Evolutionary conservation across 1,140 invertebrate genomes (phyloP), one percentile per base, ranked within the genome.

Genomic region (Semibalanus balanoides): DNA sequence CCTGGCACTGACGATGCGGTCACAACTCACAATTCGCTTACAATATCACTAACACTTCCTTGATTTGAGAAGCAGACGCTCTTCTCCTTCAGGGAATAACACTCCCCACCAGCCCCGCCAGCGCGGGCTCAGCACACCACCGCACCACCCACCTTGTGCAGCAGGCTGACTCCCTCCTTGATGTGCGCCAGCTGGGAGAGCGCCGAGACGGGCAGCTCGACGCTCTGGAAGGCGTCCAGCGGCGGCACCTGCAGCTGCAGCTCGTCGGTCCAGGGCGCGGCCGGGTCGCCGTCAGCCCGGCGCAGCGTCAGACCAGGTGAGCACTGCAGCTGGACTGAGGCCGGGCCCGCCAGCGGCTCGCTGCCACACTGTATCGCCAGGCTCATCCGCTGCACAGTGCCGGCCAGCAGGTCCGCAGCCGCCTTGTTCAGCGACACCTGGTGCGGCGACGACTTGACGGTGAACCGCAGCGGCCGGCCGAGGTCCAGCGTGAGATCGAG

Each of bases 231-330:
- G 64, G 72, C 75, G n/a, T 43, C 72, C 75, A 76, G 75, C 69
- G 75, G 72, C 75, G 74, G 35, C 69, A 76, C 51, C 3, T 40
- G 73, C 51, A 76, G 51, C 75, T 76, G 40, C n/a, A 76, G 75
- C 28, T 72, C 43, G 3, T 84, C 87, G 81, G 88, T 84, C 78
- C 87, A 88, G 43, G 85, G 87, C 27, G 94, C 82, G 74, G 84
- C 84, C 40, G 94, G 84, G 3, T 86, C 83, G 83, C 95, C 95
- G 19, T 85, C 76, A 27, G 93, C 93, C 0, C 93, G 92, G 78
- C 86, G 83, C 70, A 91, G 78, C 27, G 83, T 79, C 30, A 90
- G 83, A 79, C 90, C 87, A 28, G 86, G 81, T 17, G 83, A 83
- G 40, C 82, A 31, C 29, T 78, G 75, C 27, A 64, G 74, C 73